Percentiles rank a stretch among this genome's conserved stretches.
Conservation (phyloP, 1,140 invertebrate species). For the Drosophila carrolli region DNA sequence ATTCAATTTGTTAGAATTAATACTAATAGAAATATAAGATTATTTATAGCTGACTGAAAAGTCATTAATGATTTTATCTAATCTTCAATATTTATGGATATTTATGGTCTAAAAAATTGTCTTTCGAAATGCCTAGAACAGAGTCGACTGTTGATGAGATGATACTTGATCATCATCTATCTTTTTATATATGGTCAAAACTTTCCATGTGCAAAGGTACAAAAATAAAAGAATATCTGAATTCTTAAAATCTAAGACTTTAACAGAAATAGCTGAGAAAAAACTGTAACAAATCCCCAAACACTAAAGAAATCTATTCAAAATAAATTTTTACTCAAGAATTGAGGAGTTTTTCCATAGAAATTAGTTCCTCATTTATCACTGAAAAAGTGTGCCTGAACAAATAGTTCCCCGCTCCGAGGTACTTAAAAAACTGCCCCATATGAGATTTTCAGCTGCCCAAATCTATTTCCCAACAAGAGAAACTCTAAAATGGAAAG, state of each 20-base stretch:
- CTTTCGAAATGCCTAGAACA: too few species aligned
- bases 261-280: not conserved
- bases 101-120: too few species aligned
- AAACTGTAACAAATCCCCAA: not conserved
- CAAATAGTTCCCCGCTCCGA: conserved; percentile 6
- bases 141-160: too few species aligned
- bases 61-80: too few species aligned
- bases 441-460: conserved; percentile 9
- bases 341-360: not conserved
- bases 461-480: conserved; percentile 31
- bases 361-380: conserved; percentile 22
- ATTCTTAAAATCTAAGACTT: not conserved
- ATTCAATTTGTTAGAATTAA: too few species aligned
- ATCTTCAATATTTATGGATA: too few species aligned
- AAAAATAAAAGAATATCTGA: too few species aligned
- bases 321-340: conserved; percentile 3
- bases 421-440: not conserved
- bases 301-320: not conserved
- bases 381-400: conserved; percentile 24
- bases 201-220: too few species aligned
- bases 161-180: too few species aligned
- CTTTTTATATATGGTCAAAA: too few species aligned
- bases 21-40: too few species aligned
- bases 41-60: too few species aligned
- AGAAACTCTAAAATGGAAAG: conserved; percentile 2